Conservation (phyloP, 2,113 vertebrate species). For the Callospermophilus lateralis region DNA sequence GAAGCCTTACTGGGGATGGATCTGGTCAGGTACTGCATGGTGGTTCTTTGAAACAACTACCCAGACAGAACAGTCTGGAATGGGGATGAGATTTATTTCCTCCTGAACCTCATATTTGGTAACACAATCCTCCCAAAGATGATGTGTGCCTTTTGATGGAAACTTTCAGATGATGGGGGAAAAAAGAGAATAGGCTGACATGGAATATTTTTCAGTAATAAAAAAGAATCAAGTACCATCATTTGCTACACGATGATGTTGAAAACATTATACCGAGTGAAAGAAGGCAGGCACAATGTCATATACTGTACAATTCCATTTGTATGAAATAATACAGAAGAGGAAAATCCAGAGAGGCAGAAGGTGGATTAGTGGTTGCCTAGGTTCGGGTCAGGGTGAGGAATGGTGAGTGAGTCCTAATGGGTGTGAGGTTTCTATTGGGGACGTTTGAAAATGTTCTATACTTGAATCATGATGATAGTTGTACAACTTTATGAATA, state of each 20-base stretch:
- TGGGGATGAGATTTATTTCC: neutral
- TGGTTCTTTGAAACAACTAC: neutral
- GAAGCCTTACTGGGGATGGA: conserved; percentile 91
- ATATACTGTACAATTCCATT: neutral
- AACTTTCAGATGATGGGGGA: neutral
- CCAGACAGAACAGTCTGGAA: neutral
- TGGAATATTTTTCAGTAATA: neutral
- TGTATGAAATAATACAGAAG: neutral
- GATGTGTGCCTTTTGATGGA: neutral
- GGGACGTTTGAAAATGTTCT: neutral
- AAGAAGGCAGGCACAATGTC: neutral
- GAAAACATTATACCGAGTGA: neutral
- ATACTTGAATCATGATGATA: neutral
- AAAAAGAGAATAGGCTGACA: neutral
- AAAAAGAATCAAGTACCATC: neutral
- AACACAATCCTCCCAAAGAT: neutral
- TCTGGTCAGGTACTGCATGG: conserved; percentile 88
- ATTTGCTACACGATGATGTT: neutral
- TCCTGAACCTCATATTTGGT: neutral
- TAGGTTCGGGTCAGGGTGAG: neutral
- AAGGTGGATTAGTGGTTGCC: neutral
- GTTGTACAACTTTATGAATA: neutral
- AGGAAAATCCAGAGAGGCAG: neutral
- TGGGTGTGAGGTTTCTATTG: neutral
- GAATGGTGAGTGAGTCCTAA: neutral